phyloP scores from a whole-genome alignment of 2,113 vertebrate genomes.

The Elanoides forficatus region DNA sequence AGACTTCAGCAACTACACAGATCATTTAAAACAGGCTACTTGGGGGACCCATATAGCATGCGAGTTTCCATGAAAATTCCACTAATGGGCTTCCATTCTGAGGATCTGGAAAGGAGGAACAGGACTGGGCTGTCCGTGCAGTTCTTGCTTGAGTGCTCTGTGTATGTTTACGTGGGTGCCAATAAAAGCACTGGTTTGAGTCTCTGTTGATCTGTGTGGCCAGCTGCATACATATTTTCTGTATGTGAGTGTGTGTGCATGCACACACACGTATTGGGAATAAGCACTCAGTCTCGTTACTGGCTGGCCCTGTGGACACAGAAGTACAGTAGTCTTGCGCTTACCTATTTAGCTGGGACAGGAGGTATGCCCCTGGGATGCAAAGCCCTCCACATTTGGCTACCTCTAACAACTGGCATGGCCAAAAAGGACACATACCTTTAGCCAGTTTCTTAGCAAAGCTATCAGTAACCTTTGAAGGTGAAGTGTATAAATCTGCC shows the following conservation, averaged over 20 bases:
- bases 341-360: background rate
- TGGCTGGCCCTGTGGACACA: background rate
- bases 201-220: background rate
- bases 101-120: background rate
- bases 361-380: background rate
- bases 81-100: background rate
- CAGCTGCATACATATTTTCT: background rate
- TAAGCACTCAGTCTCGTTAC: fast-evolving
- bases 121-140: fast-evolving
- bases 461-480: background rate
- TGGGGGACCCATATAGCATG: fast-evolving
- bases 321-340: background rate
- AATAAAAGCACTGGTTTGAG: background rate
- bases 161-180: background rate
- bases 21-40: background rate
- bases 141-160: background rate
- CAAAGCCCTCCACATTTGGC: background rate
- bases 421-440: background rate
- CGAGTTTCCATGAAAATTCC: background rate
- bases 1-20: background rate
- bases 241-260: fast-evolving
- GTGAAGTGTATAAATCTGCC: background rate
- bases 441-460: background rate
- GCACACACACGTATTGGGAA: background rate
- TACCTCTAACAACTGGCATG: background rate